Conservation (phyloP, 2,888 invertebrate species). For the Agrotis clavis region DNA sequence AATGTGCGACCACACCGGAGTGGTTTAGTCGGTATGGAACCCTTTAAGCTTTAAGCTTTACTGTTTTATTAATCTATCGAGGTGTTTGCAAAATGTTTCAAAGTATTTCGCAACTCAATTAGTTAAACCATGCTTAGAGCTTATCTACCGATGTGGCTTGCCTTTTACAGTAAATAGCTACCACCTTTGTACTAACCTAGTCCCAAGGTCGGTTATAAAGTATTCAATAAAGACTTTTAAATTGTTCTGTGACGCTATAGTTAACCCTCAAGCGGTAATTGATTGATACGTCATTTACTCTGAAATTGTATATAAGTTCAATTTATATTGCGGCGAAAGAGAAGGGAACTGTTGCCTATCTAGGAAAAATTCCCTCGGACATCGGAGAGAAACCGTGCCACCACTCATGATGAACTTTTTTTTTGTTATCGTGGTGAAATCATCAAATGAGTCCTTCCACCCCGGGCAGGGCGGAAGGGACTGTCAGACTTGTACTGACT, state of each 20-base stretch:
- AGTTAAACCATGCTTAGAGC: slow-evolving; percentile 8
- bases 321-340: background rate
- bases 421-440: too few relatives aligned
- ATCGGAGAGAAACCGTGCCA: too few relatives aligned
- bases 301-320: background rate
- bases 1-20: too few relatives aligned
- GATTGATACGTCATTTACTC: slow-evolving; percentile 33
- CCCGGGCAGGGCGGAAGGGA: too few relatives aligned
- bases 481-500: too few relatives aligned
- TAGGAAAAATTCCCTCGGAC: too few relatives aligned
- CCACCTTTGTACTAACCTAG: background rate
- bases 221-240: slow-evolving; percentile 52
- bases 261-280: background rate
- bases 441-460: too few relatives aligned
- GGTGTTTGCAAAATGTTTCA: background rate
- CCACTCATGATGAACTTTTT: too few relatives aligned
- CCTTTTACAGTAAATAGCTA: background rate
- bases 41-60: background rate
- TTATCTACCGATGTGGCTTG: slow-evolving; percentile 10
- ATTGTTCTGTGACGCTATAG: slow-evolving; percentile 37
- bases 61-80: background rate
- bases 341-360: background rate
- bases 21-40: too few relatives aligned
- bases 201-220: slow-evolving; percentile 36
- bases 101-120: background rate